These are phyloP conservation scores for Lethenteron camtschaticum DNA, from an alignment of 2,113 vertebrate species.

Conservation along the genomic window DNA sequence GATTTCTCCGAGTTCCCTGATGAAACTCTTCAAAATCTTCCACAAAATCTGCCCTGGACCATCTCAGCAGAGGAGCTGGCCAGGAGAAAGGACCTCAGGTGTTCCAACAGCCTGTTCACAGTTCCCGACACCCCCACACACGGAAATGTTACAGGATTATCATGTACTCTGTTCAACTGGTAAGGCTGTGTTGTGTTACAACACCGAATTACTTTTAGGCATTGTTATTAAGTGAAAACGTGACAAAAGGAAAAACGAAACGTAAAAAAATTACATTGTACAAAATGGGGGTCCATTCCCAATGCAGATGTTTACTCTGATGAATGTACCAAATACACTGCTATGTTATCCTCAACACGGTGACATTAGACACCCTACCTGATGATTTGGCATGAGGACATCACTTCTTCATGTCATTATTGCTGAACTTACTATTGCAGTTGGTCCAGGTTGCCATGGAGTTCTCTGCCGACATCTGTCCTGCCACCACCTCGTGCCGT, in stretches of 20 bases:
- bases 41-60: conserved; percentile 48
- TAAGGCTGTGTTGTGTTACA: not conserved
- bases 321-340: too few relatives aligned
- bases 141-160: not conserved
- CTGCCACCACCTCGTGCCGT: too few relatives aligned
- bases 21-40: conserved; percentile 54
- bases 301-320: too few relatives aligned
- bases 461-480: too few relatives aligned
- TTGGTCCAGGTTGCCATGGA: too few relatives aligned
- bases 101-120: conserved; percentile 6
- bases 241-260: not conserved
- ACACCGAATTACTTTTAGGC: too few relatives aligned
- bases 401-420: too few relatives aligned
- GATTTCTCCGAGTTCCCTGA: conserved; percentile 68
- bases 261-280: not conserved
- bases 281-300: too few relatives aligned
- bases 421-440: too few relatives aligned
- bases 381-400: too few relatives aligned
- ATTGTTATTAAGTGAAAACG: not conserved
- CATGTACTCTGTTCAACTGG: not conserved
- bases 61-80: conserved; percentile 41
- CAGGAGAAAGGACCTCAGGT: conserved; percentile 68
- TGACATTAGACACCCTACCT: too few relatives aligned
- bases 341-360: too few relatives aligned
- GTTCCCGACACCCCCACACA: not conserved